Evolutionary conservation across 2,113 vertebrate species (phyloP).

Genomic region (Myotis lucifugus): DNA sequence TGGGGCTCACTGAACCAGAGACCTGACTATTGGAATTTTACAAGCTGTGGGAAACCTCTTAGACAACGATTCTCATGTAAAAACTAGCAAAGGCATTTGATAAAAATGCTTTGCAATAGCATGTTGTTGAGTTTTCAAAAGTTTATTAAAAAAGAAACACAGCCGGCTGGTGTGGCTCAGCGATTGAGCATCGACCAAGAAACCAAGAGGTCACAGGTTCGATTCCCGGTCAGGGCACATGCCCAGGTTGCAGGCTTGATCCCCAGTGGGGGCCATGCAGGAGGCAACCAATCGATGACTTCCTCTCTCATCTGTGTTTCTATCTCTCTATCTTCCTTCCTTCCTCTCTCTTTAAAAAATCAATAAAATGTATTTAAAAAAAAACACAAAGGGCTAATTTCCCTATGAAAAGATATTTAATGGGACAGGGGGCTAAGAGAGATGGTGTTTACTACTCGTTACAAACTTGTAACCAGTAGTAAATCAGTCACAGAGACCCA

Average conservation of each 20-base stretch:
- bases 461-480: no score
- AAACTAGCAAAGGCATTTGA: neutral
- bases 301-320: no score
- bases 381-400: neutral
- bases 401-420: neutral
- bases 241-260: no score
- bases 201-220: no score
- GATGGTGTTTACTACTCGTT: neutral
- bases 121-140: neutral
- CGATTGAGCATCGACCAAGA: no score
- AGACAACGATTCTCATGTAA: neutral
- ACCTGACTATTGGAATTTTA: constrained; percentile 6
- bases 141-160: constrained; percentile 8
- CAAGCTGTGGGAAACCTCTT: neutral
- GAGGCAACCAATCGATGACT: no score
- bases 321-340: no score
- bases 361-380: neutral
- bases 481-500: no score
- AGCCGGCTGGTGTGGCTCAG: no score
- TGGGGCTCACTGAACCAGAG: constrained; percentile 29
- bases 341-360: no score
- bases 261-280: no score
- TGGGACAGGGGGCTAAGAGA: neutral
- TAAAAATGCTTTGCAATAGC: neutral
- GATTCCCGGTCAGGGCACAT: no score